These are phyloP conservation scores for Benitochromis conjunctus DNA, from an alignment of 2,113 vertebrate species.

Conservation along the genomic window DNA sequence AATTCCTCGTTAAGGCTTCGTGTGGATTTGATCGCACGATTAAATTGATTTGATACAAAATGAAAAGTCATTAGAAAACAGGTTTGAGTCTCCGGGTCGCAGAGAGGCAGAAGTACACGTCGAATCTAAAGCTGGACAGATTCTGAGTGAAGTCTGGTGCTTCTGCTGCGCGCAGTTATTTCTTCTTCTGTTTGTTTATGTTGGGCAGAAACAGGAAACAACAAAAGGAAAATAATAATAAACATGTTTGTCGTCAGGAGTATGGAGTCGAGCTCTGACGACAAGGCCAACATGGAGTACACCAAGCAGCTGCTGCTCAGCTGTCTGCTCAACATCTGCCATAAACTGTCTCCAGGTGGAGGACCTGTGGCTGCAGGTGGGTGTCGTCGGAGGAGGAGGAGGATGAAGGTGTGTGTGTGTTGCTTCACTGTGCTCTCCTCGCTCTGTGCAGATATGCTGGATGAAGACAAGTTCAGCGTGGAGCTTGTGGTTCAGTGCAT, in stretches of 20 bases:
- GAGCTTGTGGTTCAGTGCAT: constrained; percentile 94
- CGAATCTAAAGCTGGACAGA: not conserved
- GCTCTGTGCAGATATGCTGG: constrained; percentile 74
- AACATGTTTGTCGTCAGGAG: constrained; percentile 68
- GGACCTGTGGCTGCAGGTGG: not conserved
- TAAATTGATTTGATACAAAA: too few relatives aligned
- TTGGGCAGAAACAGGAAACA: fast-evolving
- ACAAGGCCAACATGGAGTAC: constrained; percentile 85
- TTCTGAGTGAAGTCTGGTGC: not conserved
- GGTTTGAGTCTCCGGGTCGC: not conserved
- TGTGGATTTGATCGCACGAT: not conserved
- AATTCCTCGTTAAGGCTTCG: not conserved
- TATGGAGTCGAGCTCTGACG: constrained; percentile 70
- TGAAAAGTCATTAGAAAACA: too few relatives aligned
- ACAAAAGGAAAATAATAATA: not conserved
- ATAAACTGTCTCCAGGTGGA: constrained; percentile 79
- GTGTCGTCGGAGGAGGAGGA: fast-evolving
- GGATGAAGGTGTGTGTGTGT: not conserved
- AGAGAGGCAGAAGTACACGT: not conserved
- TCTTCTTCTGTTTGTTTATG: not conserved
- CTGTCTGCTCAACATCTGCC: constrained; percentile 86
- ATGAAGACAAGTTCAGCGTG: constrained; percentile 93
- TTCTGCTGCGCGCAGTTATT: not conserved
- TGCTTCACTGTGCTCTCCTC: not conserved
- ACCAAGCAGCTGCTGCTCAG: constrained; percentile 92